Percentiles rank a stretch among this genome's conserved stretches.
These are phyloP conservation scores for Orientallactaga sibirica DNA, from an alignment of 2,797 vertebrate species.

Conservation along the genomic window DNA sequence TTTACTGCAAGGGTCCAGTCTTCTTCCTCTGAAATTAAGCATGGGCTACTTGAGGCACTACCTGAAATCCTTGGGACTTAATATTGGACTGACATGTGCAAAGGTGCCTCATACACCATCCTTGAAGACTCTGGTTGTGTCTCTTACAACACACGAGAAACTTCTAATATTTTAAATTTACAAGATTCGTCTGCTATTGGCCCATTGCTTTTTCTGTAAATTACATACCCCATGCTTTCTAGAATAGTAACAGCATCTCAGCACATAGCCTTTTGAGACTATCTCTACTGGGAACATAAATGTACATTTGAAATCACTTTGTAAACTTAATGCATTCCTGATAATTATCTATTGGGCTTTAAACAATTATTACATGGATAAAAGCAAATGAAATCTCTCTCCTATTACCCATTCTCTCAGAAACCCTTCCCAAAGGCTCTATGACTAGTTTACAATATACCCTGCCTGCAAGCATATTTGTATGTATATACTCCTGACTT, in stretches of 20 bases:
- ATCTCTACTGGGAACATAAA: neutral
- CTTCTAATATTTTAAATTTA: neutral
- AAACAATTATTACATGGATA: slow-evolving; percentile 15
- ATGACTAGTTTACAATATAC: neutral
- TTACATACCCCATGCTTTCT: neutral
- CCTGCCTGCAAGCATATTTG: neutral
- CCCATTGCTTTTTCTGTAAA: slow-evolving; percentile 21
- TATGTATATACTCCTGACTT: neutral
- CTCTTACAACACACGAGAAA: neutral
- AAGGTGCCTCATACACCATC: neutral
- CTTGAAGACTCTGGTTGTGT: neutral
- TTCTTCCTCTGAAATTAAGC: neutral
- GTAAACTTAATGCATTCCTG: slow-evolving; percentile 15
- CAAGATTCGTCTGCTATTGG: neutral
- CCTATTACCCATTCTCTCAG: neutral
- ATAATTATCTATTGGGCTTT: slow-evolving; percentile 49
- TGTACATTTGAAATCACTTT: slow-evolving; percentile 9
- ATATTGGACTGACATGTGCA: neutral
- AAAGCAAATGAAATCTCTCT: neutral
- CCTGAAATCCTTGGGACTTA: neutral
- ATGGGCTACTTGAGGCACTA: neutral
- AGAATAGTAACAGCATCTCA: neutral
- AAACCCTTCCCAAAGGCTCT: neutral
- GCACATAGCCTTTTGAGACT: neutral
- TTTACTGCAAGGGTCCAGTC: neutral